Percentiles rank a stretch among this genome's conserved stretches.
Conservation (phyloP, 2,797 vertebrate genomes). For the Kryptolebias ocellatus region DNA sequence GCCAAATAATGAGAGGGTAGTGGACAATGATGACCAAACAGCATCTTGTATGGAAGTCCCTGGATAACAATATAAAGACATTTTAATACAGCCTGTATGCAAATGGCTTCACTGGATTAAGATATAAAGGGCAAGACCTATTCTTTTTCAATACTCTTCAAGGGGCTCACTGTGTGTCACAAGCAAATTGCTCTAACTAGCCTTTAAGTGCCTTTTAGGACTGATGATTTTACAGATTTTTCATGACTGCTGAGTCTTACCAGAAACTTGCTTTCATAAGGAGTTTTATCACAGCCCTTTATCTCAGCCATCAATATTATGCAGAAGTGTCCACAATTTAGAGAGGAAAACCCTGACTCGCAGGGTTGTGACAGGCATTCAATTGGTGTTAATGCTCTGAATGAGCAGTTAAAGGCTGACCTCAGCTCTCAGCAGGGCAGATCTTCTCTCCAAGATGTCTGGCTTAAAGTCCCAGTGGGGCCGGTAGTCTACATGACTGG, state of each 20-base stretch:
- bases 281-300: constrained; percentile 65
- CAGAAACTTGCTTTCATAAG: constrained; percentile 64
- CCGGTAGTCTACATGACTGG: constrained; percentile 71
- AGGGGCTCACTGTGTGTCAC: constrained; percentile 46
- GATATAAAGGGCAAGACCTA: constrained; percentile 42
- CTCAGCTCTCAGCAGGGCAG: constrained; percentile 76
- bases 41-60: constrained; percentile 81
- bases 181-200: constrained; percentile 67
- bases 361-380: constrained; percentile 65
- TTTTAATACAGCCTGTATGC: constrained; percentile 18
- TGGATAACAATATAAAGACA: constrained; percentile 56
- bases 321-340: constrained; percentile 56
- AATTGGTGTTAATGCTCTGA: constrained; percentile 62
- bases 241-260: constrained; percentile 60
- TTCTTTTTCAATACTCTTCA: constrained; percentile 61
- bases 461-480: constrained; percentile 71
- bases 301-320: constrained; percentile 63
- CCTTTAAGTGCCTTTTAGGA: constrained; percentile 50
- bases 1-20: constrained; percentile 72
- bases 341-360: constrained; percentile 64
- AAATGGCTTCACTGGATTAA: constrained; percentile 45
- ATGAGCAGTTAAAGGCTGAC: constrained; percentile 71
- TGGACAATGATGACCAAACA: constrained; percentile 76
- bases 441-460: constrained; percentile 70
- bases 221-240: constrained; percentile 65